Percentiles rank a stretch among this genome's conserved stretches.
Evolutionary conservation across 2,888 invertebrate genomes (phyloP).

Genomic region (Troides helena): DNA sequence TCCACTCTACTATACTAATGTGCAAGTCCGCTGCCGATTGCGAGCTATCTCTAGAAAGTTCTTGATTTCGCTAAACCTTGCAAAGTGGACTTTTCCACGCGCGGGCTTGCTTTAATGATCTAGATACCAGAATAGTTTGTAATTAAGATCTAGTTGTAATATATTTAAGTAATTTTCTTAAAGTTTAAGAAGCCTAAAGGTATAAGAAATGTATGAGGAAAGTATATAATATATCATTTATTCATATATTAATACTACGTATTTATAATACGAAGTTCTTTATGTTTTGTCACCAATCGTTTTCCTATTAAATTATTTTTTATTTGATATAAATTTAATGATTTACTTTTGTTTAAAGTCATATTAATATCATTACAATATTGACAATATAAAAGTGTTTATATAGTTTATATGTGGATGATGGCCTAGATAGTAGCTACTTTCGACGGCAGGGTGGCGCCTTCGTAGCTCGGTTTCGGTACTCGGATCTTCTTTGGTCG

Average conservation of each 20-base stretch:
- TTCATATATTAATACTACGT: too few species aligned
- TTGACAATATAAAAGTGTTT: slow-evolving; percentile 64
- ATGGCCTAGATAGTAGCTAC: slow-evolving; percentile 73
- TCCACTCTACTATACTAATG: slow-evolving; percentile 65
- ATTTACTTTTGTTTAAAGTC: too few species aligned
- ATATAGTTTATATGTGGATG: slow-evolving; percentile 65
- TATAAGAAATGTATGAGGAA: too few species aligned
- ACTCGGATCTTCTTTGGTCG: slow-evolving; percentile 39
- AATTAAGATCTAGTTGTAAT: too few species aligned
- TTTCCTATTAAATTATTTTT: too few species aligned
- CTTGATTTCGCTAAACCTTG: slow-evolving; percentile 41
- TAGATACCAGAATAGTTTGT: slow-evolving; percentile 1
- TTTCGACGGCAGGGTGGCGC: slow-evolving; percentile 54
- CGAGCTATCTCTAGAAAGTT: slow-evolving; percentile 59
- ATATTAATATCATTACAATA: slow-evolving; percentile 42
- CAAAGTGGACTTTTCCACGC: slow-evolving; percentile 19
- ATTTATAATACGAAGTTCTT: too few species aligned
- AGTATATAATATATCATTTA: too few species aligned
- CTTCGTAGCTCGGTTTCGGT: slow-evolving; percentile 35
- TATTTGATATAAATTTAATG: too few species aligned
- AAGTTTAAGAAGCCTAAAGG: too few species aligned
- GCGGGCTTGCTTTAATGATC: slow-evolving; percentile 10
- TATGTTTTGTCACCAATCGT: too few species aligned
- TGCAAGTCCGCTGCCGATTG: slow-evolving; percentile 48
- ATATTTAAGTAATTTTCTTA: too few species aligned